Base-by-base conservation (phyloP, 35 echinoderm and acorn worm species). In the Apostichopus parvimensis region DNA sequence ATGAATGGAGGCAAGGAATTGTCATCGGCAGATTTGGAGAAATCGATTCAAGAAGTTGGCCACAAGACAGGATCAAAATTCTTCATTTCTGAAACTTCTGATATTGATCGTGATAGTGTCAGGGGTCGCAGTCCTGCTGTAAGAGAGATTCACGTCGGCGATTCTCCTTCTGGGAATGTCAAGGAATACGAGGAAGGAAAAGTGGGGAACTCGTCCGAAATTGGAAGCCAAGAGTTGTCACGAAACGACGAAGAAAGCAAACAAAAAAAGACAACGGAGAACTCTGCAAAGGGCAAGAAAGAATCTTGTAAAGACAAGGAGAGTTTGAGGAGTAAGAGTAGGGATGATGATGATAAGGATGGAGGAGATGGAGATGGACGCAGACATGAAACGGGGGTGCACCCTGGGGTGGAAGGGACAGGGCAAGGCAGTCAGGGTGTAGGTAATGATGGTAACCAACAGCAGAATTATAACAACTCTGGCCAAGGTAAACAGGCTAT, bases 381-480 rank as follows among this genome's bases (percentile, higher is more conserved):
- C 71, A 23, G 56, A 80, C 56, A 64, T 61, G 65, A 66, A 68
- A 14, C n/a, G 9, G 5, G 6, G 28, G 81, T 9, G 18, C 7
- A 22, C 21, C 4, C 14, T n/a, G 55, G 81, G 28, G 56, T 17
- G n/a, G n/a, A 17, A 56, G 54, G 81, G 81, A 21, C 59, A 15
- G 73, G 25, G 25, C 15, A 15, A 75, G 88, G 54, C 52, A 22
- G 53, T 14, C 17, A 75, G n/a, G 34, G 22, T 20, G 53, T 9
- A 22, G 73, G 70, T 56, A 87, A 77, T 20, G 81, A 87, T 89
- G 85, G 78, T 17, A 75, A 77, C 52, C 28, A 87, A 78, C 80
- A 68, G 9, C 78, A 91, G 57, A 87, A 91, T 93, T 73, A 53
- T 53, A 72, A 91, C 57, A 56, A 92, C 28, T 57, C 82, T 82